phyloP scores from a whole-genome alignment of 2,113 vertebrate species.

The Helogale parvula region DNA sequence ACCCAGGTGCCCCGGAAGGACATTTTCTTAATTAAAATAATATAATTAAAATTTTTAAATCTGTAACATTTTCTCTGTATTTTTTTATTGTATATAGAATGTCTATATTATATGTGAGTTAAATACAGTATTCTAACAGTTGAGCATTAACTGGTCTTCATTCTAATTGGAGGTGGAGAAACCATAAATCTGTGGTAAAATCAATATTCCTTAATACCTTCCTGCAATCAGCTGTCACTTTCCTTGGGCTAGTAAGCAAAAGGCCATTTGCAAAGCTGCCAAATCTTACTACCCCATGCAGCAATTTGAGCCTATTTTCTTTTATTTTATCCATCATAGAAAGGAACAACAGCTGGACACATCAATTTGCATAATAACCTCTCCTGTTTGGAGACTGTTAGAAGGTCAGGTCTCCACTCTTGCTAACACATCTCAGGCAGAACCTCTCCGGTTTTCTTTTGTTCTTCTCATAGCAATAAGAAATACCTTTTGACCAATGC shows the following conservation, averaged over 20 bases:
- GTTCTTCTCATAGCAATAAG: not conserved
- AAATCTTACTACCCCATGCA: constrained; percentile 39
- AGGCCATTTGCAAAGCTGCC: constrained; percentile 65
- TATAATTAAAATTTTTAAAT: not conserved
- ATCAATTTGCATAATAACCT: constrained; percentile 71
- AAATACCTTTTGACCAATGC: constrained; percentile 13
- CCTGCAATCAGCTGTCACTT: constrained; percentile 56
- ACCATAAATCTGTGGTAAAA: constrained; percentile 31
- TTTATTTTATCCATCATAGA: constrained; percentile 58
- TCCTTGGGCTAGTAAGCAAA: constrained; percentile 25
- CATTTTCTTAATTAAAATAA: not conserved
- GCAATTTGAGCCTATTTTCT: constrained; percentile 53
- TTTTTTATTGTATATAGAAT: not conserved
- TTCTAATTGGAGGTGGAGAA: not conserved
- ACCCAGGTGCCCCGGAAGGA: no score
- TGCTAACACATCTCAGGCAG: constrained; percentile 12
- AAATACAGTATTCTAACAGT: not conserved
- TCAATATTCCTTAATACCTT: constrained; percentile 44
- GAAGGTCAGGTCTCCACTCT: constrained; percentile 53
- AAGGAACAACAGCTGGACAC: constrained; percentile 72
- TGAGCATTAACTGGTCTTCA: not conserved
- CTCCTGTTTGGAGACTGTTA: constrained; percentile 54
- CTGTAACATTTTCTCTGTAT: not conserved
- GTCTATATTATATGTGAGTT: not conserved
- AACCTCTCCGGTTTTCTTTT: not conserved